A percentile compares a stretch with the other conserved stretches of the same genome.
Evolutionary conservation across 2,113 vertebrate species (phyloP).

Genomic region (Xyliphius kryptos): DNA sequence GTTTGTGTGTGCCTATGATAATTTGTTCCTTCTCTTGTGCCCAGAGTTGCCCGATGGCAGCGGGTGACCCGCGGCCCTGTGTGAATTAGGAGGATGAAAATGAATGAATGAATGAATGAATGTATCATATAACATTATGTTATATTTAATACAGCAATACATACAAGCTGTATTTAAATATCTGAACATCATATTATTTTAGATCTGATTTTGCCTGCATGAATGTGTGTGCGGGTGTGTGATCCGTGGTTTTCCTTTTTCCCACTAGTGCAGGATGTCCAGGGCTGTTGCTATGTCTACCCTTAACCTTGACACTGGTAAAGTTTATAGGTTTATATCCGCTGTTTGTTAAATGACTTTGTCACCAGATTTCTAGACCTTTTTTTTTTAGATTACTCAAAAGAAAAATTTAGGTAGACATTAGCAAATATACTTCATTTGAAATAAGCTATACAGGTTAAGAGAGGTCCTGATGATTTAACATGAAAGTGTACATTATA

Average conservation of each 20-base stretch:
- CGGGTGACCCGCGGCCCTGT: no score
- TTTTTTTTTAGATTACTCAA: not conserved
- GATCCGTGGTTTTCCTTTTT: slow-evolving; percentile 35
- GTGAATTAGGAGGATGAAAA: no score
- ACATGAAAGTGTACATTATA: not conserved
- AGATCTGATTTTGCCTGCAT: not conserved
- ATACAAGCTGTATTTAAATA: slow-evolving; percentile 2
- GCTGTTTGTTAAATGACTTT: slow-evolving; percentile 28
- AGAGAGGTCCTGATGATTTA: not conserved
- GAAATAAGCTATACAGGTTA: not conserved
- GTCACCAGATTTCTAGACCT: not conserved
- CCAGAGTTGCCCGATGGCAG: no score
- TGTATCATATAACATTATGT: no score
- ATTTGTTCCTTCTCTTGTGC: no score
- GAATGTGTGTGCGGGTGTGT: slow-evolving; percentile 40
- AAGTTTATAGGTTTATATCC: slow-evolving; percentile 34
- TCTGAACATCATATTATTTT: not conserved
- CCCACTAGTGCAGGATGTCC: slow-evolving; percentile 61
- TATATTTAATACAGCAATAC: no score
- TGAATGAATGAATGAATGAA: no score
- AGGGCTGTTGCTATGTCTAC: slow-evolving; percentile 33
- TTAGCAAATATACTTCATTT: not conserved
- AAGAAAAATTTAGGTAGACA: not conserved
- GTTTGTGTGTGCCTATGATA: no score
- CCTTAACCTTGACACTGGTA: slow-evolving; percentile 45